Base-by-base conservation (phyloP, 1,140 invertebrate genomes). In the Dreissena rostriformis region DNA sequence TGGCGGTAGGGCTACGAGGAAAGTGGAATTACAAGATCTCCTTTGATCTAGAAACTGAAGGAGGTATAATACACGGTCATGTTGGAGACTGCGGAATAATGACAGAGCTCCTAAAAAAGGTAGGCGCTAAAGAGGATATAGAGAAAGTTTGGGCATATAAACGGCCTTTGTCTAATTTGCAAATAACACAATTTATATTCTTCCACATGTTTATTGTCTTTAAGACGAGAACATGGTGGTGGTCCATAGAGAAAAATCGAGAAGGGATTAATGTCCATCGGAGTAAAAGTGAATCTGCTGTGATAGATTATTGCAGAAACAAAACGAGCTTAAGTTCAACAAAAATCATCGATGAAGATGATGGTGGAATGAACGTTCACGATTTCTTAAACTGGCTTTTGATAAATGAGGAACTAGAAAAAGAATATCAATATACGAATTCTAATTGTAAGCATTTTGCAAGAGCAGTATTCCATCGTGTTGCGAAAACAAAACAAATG, bases 221-320 rank as follows among this genome's bases (percentile, higher is more conserved):
- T 28, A 5, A 79, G 57, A 79, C 76, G 2, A 53, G 57, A 29
- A 53, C 53, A 26, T 79, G 66, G 65, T 79, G 76, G n/a, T 79
- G 76, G 76, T 70, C 76, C 22, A 79, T 79, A 70, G 76, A 79
- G 61, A 79, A 79, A 39, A n/a, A 55, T 24, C 19, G 15, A 0
- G 65, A 70, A 17, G 63, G 65, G 6, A 79, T 79, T 28, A 70
- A 22, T 17, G 52, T 79, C 26, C 76, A 79, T 53, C 53, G 76
- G 70, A 79, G 76, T 17, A 79, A 24, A 24, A n/a, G 1, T 15
- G 0, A 14, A 14, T 1, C 19, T 53, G 76, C 28, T 39, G 63
- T 79, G 2, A 49, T 19, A 24, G 51, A 70, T 29, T 26, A 22
- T 12, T 79, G 61, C 26, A 66, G 65, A 57, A 49, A 70, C 14